Percentiles rank a stretch among this genome's conserved stretches.
Evolutionary conservation across 2,113 vertebrate genomes (phyloP).

Genomic region (Proteles cristata): DNA sequence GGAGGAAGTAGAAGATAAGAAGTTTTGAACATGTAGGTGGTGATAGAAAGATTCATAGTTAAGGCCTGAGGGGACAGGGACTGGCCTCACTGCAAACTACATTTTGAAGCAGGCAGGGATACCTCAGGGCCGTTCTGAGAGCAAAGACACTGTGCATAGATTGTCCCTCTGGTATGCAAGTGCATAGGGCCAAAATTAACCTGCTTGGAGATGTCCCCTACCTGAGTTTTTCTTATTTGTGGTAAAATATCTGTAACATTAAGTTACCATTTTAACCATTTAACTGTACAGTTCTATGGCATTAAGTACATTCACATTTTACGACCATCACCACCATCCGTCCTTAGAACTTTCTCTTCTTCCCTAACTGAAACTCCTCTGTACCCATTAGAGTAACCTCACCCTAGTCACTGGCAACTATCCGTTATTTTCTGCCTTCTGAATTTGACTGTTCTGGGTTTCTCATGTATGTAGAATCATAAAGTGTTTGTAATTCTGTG

Average conservation of each 20-base stretch:
- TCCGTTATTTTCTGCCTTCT: neutral
- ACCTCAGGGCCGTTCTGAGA: neutral
- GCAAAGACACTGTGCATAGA: neutral
- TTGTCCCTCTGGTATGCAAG: neutral
- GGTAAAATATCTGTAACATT: neutral
- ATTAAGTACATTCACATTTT: neutral
- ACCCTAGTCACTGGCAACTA: neutral
- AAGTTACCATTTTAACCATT: neutral
- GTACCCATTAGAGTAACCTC: accelerated
- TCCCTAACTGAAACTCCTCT: neutral
- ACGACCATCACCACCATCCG: no score
- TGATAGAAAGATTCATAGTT: neutral
- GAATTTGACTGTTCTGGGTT: neutral
- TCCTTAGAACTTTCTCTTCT: neutral
- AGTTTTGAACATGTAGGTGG: neutral
- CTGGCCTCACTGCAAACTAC: accelerated
- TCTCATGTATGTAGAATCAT: neutral
- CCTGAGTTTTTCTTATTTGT: neutral
- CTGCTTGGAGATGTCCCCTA: neutral
- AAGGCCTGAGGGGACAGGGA: neutral
- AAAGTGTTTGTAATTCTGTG: neutral
- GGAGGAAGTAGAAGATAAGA: neutral
- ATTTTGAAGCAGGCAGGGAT: neutral
- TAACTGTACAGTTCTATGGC: neutral
- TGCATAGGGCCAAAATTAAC: neutral